Percentiles rank a stretch among this genome's conserved stretches.
phyloP scores from a whole-genome alignment of 1,140 invertebrate species.

The Acyrthosiphon pisum region DNA sequence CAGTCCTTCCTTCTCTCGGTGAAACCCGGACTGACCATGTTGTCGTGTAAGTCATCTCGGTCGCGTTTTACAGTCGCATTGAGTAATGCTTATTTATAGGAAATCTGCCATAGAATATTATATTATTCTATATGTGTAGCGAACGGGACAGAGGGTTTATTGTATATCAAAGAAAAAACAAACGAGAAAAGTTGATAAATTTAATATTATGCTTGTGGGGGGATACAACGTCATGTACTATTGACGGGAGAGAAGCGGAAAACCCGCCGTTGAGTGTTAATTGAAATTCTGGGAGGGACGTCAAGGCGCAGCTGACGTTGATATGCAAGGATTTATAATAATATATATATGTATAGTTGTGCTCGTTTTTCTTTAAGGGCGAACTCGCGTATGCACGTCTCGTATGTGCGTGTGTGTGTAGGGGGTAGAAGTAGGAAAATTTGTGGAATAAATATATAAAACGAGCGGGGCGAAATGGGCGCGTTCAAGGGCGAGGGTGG shows the following conservation, averaged over 20 bases:
- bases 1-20: no score
- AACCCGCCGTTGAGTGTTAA: not conserved
- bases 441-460: slow-evolving; percentile 12
- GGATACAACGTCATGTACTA: not conserved
- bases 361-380: not conserved
- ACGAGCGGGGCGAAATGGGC: not conserved
- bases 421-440: not conserved
- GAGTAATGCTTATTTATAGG: not conserved
- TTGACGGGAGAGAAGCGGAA: not conserved
- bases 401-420: not conserved
- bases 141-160: not conserved
- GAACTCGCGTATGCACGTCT: not conserved
- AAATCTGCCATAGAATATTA: not conserved
- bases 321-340: not conserved
- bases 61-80: not conserved
- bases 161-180: not conserved
- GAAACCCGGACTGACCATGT: not conserved
- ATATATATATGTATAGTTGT: not conserved
- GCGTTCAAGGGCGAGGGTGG: not conserved
- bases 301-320: not conserved
- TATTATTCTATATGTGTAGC: not conserved
- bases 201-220: not conserved
- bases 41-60: not conserved
- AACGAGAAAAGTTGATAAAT: not conserved
- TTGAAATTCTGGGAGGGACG: slow-evolving; percentile 26